Base-by-base conservation (phyloP, 1,140 invertebrate species). In the Phocides pigmalion region DNA sequence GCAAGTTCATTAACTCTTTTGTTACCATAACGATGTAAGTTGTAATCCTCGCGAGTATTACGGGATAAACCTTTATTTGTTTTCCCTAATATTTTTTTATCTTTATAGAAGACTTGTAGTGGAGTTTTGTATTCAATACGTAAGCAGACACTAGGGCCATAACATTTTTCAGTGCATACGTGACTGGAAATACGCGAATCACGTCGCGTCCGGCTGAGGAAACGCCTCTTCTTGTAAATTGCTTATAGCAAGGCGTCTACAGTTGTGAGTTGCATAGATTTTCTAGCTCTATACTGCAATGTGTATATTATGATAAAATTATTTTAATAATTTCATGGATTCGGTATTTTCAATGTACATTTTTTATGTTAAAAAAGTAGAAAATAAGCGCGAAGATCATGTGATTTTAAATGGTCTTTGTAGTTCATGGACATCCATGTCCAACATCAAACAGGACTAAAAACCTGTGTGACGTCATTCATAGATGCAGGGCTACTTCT, bases 81-180 rank as follows among this genome's bases (percentile, higher is more conserved):
- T 49, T 19, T 47, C 25, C 20, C 32, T 22, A 47, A 61, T 47
- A 61, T 61, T 46, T 61, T 61, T 25, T 28, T 28, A 49, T 42
- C 42, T 61, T 61, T 61, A 49, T 37, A 47, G 56, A 4, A 1
- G 16, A 49, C 41, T 32, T 61, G 56, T 61, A 61, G 56, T 20
- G 42, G 28, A 47, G 68, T 76, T 83, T 70, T 47, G 64, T 79
- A 83, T 81, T 83, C 78, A 70, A 49, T 64, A 66, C 74, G 72
- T 70, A 71, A 70, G 62, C 64, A 66, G 66, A 72, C 41, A 72
- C 63, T 64, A 66, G 53, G 70, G 70, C 70, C 66, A 66, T 66
- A 72, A 76, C 71, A 83, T 83, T 83, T 81, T 81, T 83, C 74
- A 81, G 66, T 69, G 58, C 66, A 76, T 65, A 76, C 74, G 78